phyloP scores from a whole-genome alignment of 1,140 invertebrate species.

The Bombus picipes region DNA sequence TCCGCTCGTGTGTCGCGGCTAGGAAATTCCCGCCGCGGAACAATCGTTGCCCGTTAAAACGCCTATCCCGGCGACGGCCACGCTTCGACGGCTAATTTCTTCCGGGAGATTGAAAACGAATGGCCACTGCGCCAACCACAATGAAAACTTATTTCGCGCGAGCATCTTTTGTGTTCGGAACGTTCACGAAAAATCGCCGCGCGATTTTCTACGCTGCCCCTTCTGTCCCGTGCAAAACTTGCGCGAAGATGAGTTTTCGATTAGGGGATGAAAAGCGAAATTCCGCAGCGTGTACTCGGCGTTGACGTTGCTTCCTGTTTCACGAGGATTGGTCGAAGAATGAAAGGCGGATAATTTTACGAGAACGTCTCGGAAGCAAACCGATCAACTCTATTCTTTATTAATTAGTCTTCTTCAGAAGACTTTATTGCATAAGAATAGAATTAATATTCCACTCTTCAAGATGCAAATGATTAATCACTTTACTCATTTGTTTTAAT shows the following conservation, averaged over 20 bases:
- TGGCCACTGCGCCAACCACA: not conserved
- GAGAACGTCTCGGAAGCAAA: no score
- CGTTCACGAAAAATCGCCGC: not conserved
- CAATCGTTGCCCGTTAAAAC: constrained; percentile 17
- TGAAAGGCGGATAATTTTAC: no score
- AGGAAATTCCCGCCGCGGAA: not conserved
- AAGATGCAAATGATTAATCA: no score
- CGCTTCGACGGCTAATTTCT: constrained; percentile 35
- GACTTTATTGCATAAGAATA: no score
- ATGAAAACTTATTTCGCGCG: constrained; percentile 31
- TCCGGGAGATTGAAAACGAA: constrained; percentile 14
- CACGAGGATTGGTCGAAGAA: no score
- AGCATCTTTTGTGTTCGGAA: constrained; percentile 6
- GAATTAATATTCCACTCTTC: no score
- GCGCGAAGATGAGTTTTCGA: not conserved
- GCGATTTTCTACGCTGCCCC: not conserved
- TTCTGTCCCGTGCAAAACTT: not conserved
- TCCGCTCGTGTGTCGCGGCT: not conserved
- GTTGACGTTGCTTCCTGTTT: no score
- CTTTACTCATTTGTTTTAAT: no score
- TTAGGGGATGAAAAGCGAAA: not conserved
- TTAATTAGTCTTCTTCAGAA: no score
- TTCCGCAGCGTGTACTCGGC: not conserved
- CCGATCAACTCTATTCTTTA: no score
- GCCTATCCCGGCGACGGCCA: not conserved